phyloP scores from a whole-genome alignment of 1,140 invertebrate species.

The Pararge aegeria region DNA sequence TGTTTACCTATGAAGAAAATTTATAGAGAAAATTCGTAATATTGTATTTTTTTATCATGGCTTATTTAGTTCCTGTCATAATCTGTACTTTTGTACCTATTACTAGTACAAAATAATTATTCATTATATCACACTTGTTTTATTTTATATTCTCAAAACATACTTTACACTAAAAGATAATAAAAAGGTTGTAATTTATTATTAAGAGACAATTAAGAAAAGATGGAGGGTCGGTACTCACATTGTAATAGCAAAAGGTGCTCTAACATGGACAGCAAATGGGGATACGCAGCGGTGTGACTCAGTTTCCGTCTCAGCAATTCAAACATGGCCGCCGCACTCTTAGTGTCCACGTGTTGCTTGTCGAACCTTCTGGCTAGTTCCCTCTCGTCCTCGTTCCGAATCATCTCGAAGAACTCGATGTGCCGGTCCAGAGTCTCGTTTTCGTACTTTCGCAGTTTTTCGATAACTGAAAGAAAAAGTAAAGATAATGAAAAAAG shows the following conservation, averaged over 20 bases:
- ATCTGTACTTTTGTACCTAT: too few relatives aligned
- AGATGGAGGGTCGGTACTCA: too few relatives aligned
- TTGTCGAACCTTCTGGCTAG: slow-evolving; percentile 94
- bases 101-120: too few relatives aligned
- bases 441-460: slow-evolving; percentile 94
- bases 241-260: slow-evolving; percentile 94
- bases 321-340: slow-evolving; percentile 96
- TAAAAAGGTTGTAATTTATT: too few relatives aligned
- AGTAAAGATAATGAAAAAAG: not conserved
- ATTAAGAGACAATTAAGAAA: too few relatives aligned
- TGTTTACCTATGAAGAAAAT: too few relatives aligned
- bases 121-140: too few relatives aligned
- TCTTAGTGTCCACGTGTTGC: slow-evolving; percentile 97
- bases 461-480: slow-evolving; percentile 87
- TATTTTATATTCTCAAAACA: too few relatives aligned
- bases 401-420: slow-evolving; percentile 99
- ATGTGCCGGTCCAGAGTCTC: slow-evolving; percentile 94
- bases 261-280: slow-evolving; percentile 94
- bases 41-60: too few relatives aligned
- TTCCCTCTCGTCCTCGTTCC: slow-evolving; percentile 98
- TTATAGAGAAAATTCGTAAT: too few relatives aligned
- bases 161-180: too few relatives aligned
- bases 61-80: too few relatives aligned
- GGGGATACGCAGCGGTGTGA: slow-evolving; percentile 95
- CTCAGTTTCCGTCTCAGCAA: slow-evolving; percentile 93